Percentiles rank a stretch among this genome's conserved stretches.
These are phyloP conservation scores for Phylloscopus trochiloides DNA, from an alignment of 2,113 vertebrate species.

Conservation along the genomic window DNA sequence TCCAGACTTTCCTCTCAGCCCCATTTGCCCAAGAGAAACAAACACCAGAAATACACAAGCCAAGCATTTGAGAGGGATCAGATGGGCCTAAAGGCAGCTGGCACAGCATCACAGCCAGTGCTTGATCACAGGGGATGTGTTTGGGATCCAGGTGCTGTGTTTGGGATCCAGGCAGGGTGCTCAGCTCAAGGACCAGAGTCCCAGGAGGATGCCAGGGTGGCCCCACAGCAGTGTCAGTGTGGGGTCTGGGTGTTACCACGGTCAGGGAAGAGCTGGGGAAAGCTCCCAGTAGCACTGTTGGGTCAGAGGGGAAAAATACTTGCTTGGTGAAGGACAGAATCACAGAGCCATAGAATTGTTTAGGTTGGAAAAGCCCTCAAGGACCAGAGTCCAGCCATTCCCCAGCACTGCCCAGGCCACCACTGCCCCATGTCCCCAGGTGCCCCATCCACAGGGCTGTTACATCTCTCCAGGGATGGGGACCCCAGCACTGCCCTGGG, in stretches of 20 bases:
- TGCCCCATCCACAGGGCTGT: not conserved
- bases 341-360: not conserved
- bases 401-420: not conserved
- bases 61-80: not conserved
- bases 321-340: not conserved
- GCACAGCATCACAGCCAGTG: not conserved
- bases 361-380: not conserved
- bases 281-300: not conserved
- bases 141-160: not conserved
- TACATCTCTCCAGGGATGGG: not conserved
- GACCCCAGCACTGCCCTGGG: not conserved
- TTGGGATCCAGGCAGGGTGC: rapidly evolving
- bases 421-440: not conserved
- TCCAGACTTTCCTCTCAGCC: not conserved
- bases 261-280: not conserved
- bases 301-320: not conserved
- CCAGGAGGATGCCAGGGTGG: not conserved
- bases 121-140: not conserved
- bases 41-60: not conserved
- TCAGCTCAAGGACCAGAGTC: too few species aligned
- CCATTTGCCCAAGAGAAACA: not conserved
- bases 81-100: not conserved
- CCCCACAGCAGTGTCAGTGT: not conserved
- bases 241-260: not conserved
- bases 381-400: not conserved